These are phyloP conservation scores for Thalpophila matura DNA, from an alignment of 2,888 invertebrate genomes.

Conservation along the genomic window DNA sequence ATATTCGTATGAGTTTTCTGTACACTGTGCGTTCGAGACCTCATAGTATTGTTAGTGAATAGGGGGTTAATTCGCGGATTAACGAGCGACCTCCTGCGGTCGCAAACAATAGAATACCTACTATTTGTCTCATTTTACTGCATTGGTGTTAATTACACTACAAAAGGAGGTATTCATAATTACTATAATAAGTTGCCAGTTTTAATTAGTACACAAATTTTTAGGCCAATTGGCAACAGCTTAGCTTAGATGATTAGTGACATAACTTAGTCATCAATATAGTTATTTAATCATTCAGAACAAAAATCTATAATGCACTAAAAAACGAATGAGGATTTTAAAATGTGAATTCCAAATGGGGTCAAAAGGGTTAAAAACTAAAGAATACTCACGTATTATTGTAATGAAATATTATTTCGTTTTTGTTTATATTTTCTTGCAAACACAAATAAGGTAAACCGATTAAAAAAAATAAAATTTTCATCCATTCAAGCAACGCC, in stretches of 20 bases:
- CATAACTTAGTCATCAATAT: background rate
- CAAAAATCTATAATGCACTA: background rate
- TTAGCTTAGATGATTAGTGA: constrained; percentile 7
- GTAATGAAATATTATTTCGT: constrained; percentile 82
- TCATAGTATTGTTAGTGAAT: too few species aligned
- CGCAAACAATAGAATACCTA: too few species aligned
- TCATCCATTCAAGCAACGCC: constrained; percentile 64
- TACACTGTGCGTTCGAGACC: too few species aligned
- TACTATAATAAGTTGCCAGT: background rate
- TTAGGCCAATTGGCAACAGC: background rate
- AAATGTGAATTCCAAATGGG: too few species aligned
- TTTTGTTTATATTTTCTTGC: constrained; percentile 69
- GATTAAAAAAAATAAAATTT: constrained; percentile 66
- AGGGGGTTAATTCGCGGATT: too few species aligned
- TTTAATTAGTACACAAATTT: too few species aligned
- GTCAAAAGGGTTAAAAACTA: background rate
- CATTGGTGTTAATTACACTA: too few species aligned
- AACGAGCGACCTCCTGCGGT: too few species aligned
- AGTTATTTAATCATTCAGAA: background rate
- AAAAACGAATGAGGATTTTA: background rate
- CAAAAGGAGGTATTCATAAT: background rate
- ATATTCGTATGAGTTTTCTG: too few species aligned
- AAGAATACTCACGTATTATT: constrained; percentile 85
- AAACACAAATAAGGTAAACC: constrained; percentile 67
- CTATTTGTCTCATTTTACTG: too few species aligned